These are phyloP conservation scores for Elysia chlorotica DNA, from an alignment of 1,140 invertebrate species.

Conservation along the genomic window DNA sequence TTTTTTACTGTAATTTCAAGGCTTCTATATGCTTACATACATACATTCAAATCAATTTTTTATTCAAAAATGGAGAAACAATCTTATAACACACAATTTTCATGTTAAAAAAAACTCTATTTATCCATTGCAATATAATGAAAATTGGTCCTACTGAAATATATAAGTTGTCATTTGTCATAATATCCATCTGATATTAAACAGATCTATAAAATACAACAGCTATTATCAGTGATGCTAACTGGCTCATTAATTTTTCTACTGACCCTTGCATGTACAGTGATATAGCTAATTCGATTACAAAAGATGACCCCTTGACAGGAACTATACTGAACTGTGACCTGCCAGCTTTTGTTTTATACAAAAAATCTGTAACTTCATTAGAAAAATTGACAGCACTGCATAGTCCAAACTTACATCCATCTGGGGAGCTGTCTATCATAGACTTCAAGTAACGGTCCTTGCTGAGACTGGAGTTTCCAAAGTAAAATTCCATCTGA, in stretches of 20 bases:
- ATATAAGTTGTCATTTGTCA: too few relatives aligned
- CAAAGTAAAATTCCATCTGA: slow-evolving; percentile 94
- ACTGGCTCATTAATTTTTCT: neutral
- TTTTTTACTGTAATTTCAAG: too few relatives aligned
- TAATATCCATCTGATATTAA: neutral
- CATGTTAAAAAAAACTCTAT: too few relatives aligned
- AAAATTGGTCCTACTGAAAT: too few relatives aligned
- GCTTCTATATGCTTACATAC: too few relatives aligned
- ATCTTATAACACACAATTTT: too few relatives aligned
- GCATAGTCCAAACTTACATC: slow-evolving; percentile 67
- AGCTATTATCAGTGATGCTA: neutral
- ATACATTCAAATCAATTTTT: too few relatives aligned
- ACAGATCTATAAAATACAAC: neutral
- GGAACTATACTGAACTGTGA: neutral
- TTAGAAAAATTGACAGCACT: neutral
- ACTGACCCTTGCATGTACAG: neutral
- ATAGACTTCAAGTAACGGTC: slow-evolving; percentile 78
- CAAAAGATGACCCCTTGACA: neutral
- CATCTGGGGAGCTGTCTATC: slow-evolving; percentile 68
- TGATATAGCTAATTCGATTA: too few relatives aligned
- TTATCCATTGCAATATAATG: too few relatives aligned
- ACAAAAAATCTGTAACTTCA: too few relatives aligned
- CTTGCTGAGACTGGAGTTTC: slow-evolving; percentile 84
- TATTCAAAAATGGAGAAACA: too few relatives aligned
- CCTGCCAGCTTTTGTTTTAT: neutral